Percentiles rank a stretch among this genome's conserved stretches.
phyloP scores from a whole-genome alignment of 2,888 invertebrate species.

The Cremastobaeus sp. region DNA sequence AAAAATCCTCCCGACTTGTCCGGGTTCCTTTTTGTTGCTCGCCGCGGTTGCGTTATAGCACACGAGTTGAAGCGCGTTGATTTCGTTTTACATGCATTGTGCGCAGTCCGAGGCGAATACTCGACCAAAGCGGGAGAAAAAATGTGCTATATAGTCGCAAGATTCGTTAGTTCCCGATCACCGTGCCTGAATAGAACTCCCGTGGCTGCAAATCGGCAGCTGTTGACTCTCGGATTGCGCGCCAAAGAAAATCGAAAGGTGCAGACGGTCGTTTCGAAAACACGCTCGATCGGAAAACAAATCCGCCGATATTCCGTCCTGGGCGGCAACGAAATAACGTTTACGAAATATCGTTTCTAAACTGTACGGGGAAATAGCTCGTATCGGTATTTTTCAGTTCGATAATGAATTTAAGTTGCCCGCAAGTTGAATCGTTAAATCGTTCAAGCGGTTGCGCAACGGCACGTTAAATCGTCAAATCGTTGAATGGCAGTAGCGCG shows the following conservation, averaged over 20 bases:
- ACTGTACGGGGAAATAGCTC: not conserved
- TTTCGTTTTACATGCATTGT: slow-evolving; percentile 12
- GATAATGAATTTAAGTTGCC: slow-evolving; percentile 42
- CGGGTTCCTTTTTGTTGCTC: too few relatives aligned
- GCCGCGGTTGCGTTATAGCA: too few relatives aligned
- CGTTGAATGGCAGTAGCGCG: slow-evolving; percentile 43
- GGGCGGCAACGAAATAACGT: too few relatives aligned
- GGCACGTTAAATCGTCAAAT: slow-evolving; percentile 36
- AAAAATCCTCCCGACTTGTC: not conserved
- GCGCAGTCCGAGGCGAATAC: not conserved
- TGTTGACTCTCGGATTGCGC: slow-evolving; percentile 44
- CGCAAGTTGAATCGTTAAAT: too few relatives aligned
- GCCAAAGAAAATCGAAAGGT: slow-evolving; percentile 44
- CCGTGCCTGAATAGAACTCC: slow-evolving; percentile 32
- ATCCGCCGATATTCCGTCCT: too few relatives aligned
- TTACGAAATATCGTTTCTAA: too few relatives aligned
- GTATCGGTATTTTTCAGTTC: slow-evolving; percentile 33
- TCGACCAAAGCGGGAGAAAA: not conserved
- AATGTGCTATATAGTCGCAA: slow-evolving; percentile 2
- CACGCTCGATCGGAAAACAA: too few relatives aligned
- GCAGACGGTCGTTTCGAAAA: too few relatives aligned
- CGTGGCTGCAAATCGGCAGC: slow-evolving; percentile 45
- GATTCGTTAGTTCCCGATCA: slow-evolving; percentile 47
- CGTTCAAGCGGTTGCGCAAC: slow-evolving; percentile 32
- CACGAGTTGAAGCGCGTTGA: slow-evolving; percentile 1